phyloP scores from a whole-genome alignment of 2,797 vertebrate species.

The Spinus pinus region DNA sequence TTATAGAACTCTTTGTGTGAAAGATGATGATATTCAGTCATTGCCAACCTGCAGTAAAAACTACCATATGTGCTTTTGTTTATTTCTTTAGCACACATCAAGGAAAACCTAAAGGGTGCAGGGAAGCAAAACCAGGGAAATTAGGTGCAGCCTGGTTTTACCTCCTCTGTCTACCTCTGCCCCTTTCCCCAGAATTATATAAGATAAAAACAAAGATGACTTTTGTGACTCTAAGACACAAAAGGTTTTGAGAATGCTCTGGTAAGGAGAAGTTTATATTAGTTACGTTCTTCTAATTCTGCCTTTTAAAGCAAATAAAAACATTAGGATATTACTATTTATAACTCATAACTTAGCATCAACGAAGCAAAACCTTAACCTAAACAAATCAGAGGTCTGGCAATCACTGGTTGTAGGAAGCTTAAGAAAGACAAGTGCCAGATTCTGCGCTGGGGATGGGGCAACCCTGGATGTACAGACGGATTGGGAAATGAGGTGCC shows the following conservation, averaged over 20 bases:
- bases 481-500: not conserved
- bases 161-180: not conserved
- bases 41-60: not conserved
- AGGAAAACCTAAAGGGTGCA: not conserved
- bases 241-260: not conserved
- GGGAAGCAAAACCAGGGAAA: not conserved
- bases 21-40: not conserved
- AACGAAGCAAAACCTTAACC: not conserved
- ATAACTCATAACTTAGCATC: not conserved
- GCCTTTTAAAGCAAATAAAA: not conserved
- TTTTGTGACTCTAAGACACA: not conserved
- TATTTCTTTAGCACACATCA: not conserved
- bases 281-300: not conserved
- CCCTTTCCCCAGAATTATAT: not conserved
- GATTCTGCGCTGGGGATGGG: not conserved
- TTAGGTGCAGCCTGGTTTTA: not conserved
- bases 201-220: not conserved
- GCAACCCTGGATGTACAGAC: rapidly evolving
- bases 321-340: not conserved
- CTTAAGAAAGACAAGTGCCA: not conserved
- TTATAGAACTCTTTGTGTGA: not conserved
- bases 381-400: not conserved
- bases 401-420: not conserved
- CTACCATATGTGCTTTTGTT: not conserved
- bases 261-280: not conserved